Base-by-base conservation (phyloP, 2,797 vertebrate species). In the Catharus ustulatus region DNA sequence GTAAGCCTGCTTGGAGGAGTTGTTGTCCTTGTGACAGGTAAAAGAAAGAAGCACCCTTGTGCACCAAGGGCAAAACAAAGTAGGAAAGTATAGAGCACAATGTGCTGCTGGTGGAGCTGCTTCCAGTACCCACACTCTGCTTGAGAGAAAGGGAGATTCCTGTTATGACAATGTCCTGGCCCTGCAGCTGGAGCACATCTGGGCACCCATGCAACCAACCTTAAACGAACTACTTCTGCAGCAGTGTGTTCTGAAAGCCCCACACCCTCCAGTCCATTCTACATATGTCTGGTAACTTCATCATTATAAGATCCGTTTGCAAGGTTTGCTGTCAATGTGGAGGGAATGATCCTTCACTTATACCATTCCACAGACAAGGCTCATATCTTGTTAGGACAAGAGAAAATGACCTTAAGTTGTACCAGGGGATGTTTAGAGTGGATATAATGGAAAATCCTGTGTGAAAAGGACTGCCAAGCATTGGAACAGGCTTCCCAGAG, bases 41-140 rank as follows among this genome's bases (percentile, higher is more conserved):
- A 66, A 66, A 79, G 46, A 48, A 66, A 62, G 59, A 13, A 42
- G 10, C 22, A 42, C 3, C 8, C 9, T 48, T 69, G 23, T 19
- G 15, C 16, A 24, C 9, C 0, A 3, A 61, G 20, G 42, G 21
- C 61, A 75, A 82, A 75, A 16, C 7, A 11, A 51, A 34, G 8
- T 5, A 32, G 2, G 3, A 72, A 84, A 55, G 14, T 13, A 21
- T 3, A 61, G 32, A 36, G 18, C 16, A 16, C 10, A 34, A 15
- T 18, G 5, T 67, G n/a, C 49, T 46, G 15, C 63, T 58, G 46
- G n/a, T 15, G 20, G 24, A 67, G n/a, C 17, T 84, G 18, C 45
- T 57, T 66, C 1, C 19, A 27, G 2, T 11, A 6, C 15, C 5
- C 19, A 7, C 0, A 0, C 9, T 55, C 40, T 51, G 24, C 57